A percentile compares a stretch with the other conserved stretches of the same genome.
Evolutionary conservation across 2,888 invertebrate species (phyloP).

Genomic region (Anaspis maculata): DNA sequence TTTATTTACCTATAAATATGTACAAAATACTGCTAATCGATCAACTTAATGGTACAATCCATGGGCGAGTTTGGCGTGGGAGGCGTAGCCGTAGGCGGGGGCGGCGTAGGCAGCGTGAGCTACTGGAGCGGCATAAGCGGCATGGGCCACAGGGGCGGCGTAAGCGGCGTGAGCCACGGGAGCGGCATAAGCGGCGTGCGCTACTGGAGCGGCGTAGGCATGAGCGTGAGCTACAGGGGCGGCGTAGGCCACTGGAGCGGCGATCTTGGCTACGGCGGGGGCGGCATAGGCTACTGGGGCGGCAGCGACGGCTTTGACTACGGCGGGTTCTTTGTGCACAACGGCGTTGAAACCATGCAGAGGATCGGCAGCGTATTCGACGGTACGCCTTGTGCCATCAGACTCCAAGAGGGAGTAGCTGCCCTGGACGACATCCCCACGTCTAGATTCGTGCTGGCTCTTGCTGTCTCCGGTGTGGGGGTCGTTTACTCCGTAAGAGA

Average conservation of each 20-base stretch:
- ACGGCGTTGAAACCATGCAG: conserved; percentile 50
- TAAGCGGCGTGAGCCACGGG: conserved; percentile 16
- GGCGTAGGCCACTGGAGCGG: conserved; percentile 30
- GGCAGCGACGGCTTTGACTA: conserved; percentile 14
- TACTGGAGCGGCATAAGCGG: conserved; percentile 23
- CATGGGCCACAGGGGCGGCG: conserved; percentile 39
- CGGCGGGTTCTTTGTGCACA: conserved; percentile 42
- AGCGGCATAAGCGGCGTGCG: conserved; percentile 17
- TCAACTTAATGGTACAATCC: no score
- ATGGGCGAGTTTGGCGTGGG: no score
- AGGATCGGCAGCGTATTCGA: conserved; percentile 52
- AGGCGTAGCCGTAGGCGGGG: conserved; percentile 21
- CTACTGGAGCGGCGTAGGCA: conserved; percentile 1
- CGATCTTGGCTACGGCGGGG: conserved; percentile 25
- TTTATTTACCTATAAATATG: no score
- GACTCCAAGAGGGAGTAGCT: conserved; percentile 50
- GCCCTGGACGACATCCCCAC: conserved; percentile 55
- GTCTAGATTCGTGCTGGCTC: conserved; percentile 54
- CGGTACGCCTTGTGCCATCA: conserved; percentile 55
- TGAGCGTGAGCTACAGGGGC: conserved; percentile 24
- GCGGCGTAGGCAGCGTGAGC: conserved; percentile 23
- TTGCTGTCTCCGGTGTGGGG: conserved; percentile 47
- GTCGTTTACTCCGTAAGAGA: conserved; percentile 22
- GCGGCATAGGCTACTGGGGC: conserved; percentile 21
- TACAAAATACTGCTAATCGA: no score